phyloP scores from a whole-genome alignment of 92 coral and sea anemone genomes.

The Parazoanthus atlanticus region DNA sequence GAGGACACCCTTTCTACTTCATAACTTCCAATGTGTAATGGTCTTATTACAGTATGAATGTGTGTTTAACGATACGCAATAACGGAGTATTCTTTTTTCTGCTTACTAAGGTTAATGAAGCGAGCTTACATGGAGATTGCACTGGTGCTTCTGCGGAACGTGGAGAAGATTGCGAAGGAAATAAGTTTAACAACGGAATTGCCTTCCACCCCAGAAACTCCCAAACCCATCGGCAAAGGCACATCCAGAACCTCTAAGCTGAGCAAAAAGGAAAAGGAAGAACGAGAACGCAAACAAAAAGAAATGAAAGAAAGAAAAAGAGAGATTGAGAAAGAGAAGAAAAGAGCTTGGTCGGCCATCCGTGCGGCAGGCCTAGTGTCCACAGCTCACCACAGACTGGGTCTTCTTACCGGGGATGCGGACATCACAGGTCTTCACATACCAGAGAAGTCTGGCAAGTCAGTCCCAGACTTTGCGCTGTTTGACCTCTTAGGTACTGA shows the following conservation, averaged over 20 bases:
- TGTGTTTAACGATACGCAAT: neutral
- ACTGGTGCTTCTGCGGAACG: conserved; percentile 60
- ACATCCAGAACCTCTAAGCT: conserved; percentile 47
- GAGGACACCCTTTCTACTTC: too few relatives aligned
- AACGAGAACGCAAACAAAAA: conserved; percentile 55
- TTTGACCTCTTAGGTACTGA: conserved; percentile 94
- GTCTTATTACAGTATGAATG: too few relatives aligned
- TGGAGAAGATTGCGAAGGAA: conserved; percentile 41
- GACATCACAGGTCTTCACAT: conserved; percentile 75
- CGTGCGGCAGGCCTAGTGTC: conserved; percentile 85
- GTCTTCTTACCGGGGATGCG: conserved; percentile 77
- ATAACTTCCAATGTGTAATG: too few relatives aligned
- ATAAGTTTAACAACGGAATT: neutral
- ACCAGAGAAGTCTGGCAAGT: conserved; percentile 73
- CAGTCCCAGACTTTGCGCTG: conserved; percentile 81
- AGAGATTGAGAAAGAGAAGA: conserved; percentile 72
- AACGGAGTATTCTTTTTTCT: neutral
- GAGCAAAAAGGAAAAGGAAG: conserved; percentile 44
- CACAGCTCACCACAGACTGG: conserved; percentile 73
- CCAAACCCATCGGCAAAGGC: conserved; percentile 26
- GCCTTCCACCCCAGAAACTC: neutral
- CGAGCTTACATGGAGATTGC: conserved; percentile 90
- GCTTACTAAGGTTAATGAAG: conserved; percentile 74
- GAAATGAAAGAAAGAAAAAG: conserved; percentile 71
- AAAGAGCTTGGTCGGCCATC: conserved; percentile 82